These are phyloP conservation scores for Acanthochromis polyacanthus DNA, from an alignment of 2,113 vertebrate species.

Conservation along the genomic window DNA sequence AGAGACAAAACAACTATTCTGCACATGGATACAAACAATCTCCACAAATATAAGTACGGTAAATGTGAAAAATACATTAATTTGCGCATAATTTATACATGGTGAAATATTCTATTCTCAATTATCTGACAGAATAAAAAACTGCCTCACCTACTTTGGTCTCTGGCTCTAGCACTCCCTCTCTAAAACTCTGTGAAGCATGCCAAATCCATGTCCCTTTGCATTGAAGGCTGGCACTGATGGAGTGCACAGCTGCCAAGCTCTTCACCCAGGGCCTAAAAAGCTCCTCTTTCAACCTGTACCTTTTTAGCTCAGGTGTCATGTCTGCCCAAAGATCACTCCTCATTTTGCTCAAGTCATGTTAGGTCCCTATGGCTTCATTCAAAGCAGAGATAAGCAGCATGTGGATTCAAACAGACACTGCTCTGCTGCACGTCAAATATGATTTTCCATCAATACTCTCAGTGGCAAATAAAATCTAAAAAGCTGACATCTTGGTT, in stretches of 20 bases:
- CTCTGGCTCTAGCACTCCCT: conserved; percentile 23
- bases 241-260: conserved; percentile 40
- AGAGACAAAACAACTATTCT: too few species aligned
- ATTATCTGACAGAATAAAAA: conserved; percentile 12
- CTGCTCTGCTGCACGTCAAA: neutral
- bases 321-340: conserved; percentile 15
- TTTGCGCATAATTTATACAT: neutral
- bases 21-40: too few species aligned
- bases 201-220: conserved; percentile 48
- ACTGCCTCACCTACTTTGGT: conserved; percentile 5
- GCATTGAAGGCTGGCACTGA: conserved; percentile 37
- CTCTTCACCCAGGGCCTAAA: conserved; percentile 33
- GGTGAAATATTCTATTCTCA: conserved; percentile 12
- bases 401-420: neutral
- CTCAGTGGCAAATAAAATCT: conserved; percentile 5
- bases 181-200: conserved; percentile 29
- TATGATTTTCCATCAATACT: neutral
- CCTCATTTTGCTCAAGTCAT: conserved; percentile 32
- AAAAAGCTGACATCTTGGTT: neutral
- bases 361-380: neutral
- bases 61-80: conserved; percentile 5
- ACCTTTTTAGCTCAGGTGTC: conserved; percentile 28
- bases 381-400: conserved; percentile 23
- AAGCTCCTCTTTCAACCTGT: conserved; percentile 38
- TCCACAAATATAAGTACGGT: neutral